Percentiles rank a stretch among this genome's conserved stretches.
Evolutionary conservation across 1,140 invertebrate species (phyloP).

Genomic region (Cataglyphis hispanica): DNA sequence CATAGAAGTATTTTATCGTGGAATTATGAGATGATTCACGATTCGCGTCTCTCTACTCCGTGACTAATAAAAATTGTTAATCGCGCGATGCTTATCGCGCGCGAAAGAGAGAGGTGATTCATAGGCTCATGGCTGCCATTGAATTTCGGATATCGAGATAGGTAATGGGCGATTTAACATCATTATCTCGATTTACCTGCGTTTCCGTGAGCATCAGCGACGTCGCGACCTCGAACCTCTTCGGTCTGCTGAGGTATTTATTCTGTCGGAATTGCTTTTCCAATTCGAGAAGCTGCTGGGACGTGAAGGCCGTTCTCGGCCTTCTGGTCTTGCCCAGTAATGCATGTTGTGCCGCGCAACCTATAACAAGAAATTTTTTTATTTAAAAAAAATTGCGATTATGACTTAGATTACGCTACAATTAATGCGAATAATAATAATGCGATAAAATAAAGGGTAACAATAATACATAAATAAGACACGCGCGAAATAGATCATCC

Average conservation of each 20-base stretch:
- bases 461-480: constrained; percentile 4
- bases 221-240: constrained; percentile 99
- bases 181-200: constrained; percentile 90
- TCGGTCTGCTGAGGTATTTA: constrained; percentile 99
- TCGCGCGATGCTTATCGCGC: constrained; percentile 48
- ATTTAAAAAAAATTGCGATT: background rate
- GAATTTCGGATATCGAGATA: constrained; percentile 31
- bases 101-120: constrained; percentile 4
- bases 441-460: too few species aligned
- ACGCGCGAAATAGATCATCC: background rate
- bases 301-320: constrained; percentile 98
- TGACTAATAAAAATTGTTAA: constrained; percentile 50
- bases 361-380: constrained; percentile 76
- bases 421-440: background rate
- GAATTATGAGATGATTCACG: constrained; percentile 30
- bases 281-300: constrained; percentile 98
- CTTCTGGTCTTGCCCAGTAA: constrained; percentile 97
- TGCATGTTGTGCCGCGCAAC: constrained; percentile 90
- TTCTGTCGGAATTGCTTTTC: constrained; percentile 99
- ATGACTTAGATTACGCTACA: background rate
- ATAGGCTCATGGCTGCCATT: background rate
- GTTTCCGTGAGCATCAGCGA: constrained; percentile 99
- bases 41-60: background rate
- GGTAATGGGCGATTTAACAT: constrained; percentile 29
- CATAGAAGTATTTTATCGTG: background rate